phyloP scores from a whole-genome alignment of 2,113 vertebrate species.

The Eleginops maclovinus region DNA sequence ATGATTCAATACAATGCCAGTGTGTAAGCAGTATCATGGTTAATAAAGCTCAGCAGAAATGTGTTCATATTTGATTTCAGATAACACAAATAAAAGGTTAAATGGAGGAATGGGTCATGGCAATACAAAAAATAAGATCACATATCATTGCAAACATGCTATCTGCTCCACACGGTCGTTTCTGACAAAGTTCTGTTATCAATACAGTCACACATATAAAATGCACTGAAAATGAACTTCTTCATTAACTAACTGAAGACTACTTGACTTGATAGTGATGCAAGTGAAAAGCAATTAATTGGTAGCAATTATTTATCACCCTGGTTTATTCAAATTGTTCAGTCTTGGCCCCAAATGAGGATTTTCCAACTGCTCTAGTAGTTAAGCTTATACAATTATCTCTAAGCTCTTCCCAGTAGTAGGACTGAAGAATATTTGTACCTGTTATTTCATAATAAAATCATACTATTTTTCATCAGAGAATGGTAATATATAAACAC shows the following conservation, averaged over 20 bases:
- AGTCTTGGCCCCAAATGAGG: conserved; percentile 58
- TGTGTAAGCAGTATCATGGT: conserved; percentile 41
- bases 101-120: conserved; percentile 2
- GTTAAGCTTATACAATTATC: conserved; percentile 56
- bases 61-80: conserved; percentile 36
- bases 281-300: conserved; percentile 69
- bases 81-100: conserved; percentile 24
- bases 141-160: conserved; percentile 21
- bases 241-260: conserved; percentile 53
- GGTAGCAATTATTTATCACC: conserved; percentile 64
- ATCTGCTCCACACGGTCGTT: neutral
- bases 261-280: conserved; percentile 52
- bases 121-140: neutral
- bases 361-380: conserved; percentile 49
- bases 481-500: neutral
- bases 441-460: conserved; percentile 3
- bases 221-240: conserved; percentile 41
- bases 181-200: conserved; percentile 21
- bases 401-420: conserved; percentile 20
- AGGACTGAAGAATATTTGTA: conserved; percentile 28
- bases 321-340: conserved; percentile 63
- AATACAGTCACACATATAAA: conserved; percentile 21
- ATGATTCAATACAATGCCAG: conserved; percentile 42
- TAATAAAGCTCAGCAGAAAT: conserved; percentile 56
- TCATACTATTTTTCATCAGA: conserved; percentile 10